Conservation (phyloP, 2,797 vertebrate species). For the Calcarius lapponicus region DNA sequence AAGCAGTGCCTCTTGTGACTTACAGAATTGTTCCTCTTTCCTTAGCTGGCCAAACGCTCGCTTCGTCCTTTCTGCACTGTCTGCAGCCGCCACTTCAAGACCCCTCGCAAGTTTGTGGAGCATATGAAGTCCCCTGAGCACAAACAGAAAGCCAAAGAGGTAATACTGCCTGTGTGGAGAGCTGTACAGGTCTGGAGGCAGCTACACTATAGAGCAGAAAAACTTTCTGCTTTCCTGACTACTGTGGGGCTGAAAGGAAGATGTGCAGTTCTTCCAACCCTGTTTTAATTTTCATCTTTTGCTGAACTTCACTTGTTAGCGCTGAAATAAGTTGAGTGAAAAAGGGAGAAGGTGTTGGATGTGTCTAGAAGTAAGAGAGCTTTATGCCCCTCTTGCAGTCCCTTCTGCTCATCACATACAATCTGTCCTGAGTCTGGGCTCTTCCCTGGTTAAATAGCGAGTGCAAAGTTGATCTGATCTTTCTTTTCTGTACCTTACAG, state of each 20-base stretch:
- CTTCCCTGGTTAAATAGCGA: neutral
- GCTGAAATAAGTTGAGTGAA: neutral
- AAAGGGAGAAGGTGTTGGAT: neutral
- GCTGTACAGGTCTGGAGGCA: neutral
- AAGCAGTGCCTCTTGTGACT: neutral
- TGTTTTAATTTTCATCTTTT: neutral
- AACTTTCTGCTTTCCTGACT: neutral
- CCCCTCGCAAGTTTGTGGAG: slow-evolving; percentile 90
- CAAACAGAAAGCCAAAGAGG: slow-evolving; percentile 86
- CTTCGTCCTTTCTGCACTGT: slow-evolving; percentile 88
- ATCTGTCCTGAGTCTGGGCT: neutral
- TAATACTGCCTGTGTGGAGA: slow-evolving; percentile 45
- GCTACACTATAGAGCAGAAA: neutral
- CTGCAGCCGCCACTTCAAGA: slow-evolving; percentile 92
- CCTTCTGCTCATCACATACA: neutral
- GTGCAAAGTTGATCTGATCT: neutral
- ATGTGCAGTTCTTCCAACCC: neutral
- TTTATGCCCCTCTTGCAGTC: neutral
- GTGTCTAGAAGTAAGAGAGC: neutral
- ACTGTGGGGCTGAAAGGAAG: neutral
- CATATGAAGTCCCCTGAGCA: slow-evolving; percentile 92
- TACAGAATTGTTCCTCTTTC: neutral
- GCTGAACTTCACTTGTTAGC: neutral
- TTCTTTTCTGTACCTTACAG: slow-evolving; percentile 35
- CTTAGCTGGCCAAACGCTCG: slow-evolving; percentile 84